Conservation (phyloP, 2,888 invertebrate species). For the Ophion slaviceki region DNA sequence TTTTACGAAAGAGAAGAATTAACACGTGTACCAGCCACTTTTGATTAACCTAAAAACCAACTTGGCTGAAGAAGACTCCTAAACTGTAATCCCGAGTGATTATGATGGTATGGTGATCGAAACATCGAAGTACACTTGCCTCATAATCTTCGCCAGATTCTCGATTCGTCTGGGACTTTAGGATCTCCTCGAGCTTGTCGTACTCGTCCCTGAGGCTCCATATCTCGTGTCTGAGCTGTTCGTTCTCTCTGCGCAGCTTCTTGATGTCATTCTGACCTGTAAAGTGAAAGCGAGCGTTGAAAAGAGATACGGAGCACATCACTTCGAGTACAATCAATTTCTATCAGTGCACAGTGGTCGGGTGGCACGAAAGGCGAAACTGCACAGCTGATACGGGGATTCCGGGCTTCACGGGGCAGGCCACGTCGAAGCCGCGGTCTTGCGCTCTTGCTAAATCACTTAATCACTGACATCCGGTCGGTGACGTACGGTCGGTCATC, state of each 20-base stretch:
- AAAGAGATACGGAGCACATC: not conserved
- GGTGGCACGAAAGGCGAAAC: not conserved
- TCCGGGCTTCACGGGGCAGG: not conserved
- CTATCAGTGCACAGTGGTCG: conserved; percentile 1
- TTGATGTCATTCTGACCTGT: conserved; percentile 95
- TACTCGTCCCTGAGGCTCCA: conserved; percentile 95
- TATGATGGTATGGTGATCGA: not conserved
- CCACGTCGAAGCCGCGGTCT: conserved; percentile 53
- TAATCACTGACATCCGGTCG: conserved; percentile 70
- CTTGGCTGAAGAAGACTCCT: too few species aligned
- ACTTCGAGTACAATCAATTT: not conserved
- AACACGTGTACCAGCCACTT: too few species aligned
- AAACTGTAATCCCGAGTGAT: too few species aligned
- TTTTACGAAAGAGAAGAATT: too few species aligned
- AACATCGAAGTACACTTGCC: conserved; percentile 68
- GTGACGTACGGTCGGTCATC: conserved; percentile 68
- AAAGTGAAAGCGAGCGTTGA: conserved; percentile 35
- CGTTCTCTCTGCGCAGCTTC: conserved; percentile 94
- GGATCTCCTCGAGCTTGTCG: conserved; percentile 92
- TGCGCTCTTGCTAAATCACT: conserved; percentile 70
- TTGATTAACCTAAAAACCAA: too few species aligned
- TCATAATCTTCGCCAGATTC: conserved; percentile 80
- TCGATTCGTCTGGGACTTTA: conserved; percentile 84
- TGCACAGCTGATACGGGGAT: conserved; percentile 13
- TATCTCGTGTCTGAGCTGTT: conserved; percentile 93